Conservation (phyloP, 2,113 vertebrate species). For the Hemiscyllium ocellatum region DNA sequence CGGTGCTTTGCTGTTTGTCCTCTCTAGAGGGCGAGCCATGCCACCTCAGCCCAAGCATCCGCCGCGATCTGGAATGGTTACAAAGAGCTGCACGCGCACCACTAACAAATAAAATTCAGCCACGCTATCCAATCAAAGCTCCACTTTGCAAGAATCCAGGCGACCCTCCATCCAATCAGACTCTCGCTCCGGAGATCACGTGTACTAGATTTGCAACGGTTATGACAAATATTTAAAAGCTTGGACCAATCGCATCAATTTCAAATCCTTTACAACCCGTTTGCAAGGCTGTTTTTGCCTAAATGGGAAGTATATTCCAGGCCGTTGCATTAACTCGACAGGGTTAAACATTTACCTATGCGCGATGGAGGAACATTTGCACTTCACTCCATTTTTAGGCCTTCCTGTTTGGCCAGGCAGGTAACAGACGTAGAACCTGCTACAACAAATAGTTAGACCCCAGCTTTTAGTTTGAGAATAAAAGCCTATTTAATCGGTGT, state of each 20-base stretch:
- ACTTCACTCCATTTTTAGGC: not conserved
- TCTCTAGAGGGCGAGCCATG: not conserved
- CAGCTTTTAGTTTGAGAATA: no score
- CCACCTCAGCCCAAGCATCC: not conserved
- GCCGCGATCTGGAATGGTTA: not conserved
- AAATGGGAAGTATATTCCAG: not conserved
- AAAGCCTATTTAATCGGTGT: no score
- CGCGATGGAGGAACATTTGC: not conserved
- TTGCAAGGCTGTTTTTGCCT: not conserved
- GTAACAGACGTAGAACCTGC: not conserved
- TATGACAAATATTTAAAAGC: not conserved
- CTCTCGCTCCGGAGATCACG: not conserved
- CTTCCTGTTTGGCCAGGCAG: not conserved
- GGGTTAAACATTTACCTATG: not conserved
- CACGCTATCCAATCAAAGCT: not conserved
- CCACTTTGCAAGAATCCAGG: not conserved
- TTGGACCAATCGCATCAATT: not conserved
- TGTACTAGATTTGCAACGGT: not conserved
- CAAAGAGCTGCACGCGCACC: not conserved
- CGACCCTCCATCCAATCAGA: not conserved
- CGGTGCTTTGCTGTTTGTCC: not conserved
- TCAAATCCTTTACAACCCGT: not conserved
- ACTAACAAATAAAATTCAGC: not conserved
- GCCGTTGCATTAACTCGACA: not conserved
- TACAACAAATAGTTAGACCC: not conserved